phyloP scores from a whole-genome alignment of 2,797 vertebrate genomes.

The Sparidentex hasta region DNA sequence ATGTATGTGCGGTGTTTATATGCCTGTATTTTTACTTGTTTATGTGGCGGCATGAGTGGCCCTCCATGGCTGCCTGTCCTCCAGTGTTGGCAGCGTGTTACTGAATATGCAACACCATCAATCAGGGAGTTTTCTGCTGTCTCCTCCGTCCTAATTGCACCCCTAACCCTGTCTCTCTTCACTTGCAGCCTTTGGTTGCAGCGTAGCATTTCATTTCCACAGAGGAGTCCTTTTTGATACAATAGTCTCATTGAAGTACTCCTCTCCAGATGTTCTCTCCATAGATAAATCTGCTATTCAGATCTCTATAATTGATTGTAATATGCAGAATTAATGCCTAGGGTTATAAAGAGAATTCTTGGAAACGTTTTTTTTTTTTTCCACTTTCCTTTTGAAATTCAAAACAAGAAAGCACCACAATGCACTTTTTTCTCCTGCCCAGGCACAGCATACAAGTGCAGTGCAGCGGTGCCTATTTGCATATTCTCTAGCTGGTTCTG shows the following conservation, averaged over 20 bases:
- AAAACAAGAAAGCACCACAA: conserved; percentile 79
- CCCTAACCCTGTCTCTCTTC: conserved; percentile 69
- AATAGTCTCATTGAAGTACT: conserved; percentile 85
- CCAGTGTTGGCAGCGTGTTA: conserved; percentile 48
- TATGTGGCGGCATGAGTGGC: conserved; percentile 26
- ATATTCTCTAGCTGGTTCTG: conserved; percentile 77
- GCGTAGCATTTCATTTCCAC: conserved; percentile 68
- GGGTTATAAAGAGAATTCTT: conserved; percentile 84
- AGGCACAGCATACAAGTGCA: conserved; percentile 66
- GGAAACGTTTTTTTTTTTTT: conserved; percentile 64
- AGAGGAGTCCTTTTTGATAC: conserved; percentile 80
- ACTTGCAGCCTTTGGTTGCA: conserved; percentile 64
- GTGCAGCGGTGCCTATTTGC: conserved; percentile 69
- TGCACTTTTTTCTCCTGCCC: conserved; percentile 73
- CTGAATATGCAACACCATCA: conserved; percentile 72
- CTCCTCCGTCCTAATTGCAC: conserved; percentile 77
- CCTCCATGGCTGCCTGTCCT: conserved; percentile 26
- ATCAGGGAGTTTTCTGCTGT: conserved; percentile 66
- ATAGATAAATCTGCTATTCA: conserved; percentile 84
- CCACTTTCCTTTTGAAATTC: conserved; percentile 84
- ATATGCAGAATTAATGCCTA: conserved; percentile 85
- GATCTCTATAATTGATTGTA: conserved; percentile 87
- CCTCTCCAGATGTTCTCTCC: conserved; percentile 85
- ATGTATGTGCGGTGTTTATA: conserved; percentile 4
- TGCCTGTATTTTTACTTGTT: conserved; percentile 48